Evolutionary conservation across 2,888 invertebrate genomes (phyloP).

Genomic region (Lumbricus terrestris): DNA sequence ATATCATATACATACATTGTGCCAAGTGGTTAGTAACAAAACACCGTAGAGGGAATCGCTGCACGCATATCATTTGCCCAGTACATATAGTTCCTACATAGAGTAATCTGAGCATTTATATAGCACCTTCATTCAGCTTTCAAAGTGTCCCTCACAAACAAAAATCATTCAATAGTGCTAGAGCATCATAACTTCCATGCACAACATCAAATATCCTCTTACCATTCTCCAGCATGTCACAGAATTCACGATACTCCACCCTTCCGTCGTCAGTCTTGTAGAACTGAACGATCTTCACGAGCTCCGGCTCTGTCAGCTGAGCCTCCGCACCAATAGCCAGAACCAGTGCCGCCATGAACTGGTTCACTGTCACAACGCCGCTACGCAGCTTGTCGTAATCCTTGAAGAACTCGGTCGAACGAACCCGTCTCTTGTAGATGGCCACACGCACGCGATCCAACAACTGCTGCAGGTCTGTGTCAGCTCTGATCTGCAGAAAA

Average conservation of each 20-base stretch:
- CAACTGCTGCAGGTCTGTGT: slow-evolving; percentile 50
- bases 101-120: too few relatives aligned
- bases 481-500: background rate
- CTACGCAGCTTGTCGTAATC: slow-evolving; percentile 38
- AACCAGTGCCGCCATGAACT: slow-evolving; percentile 57
- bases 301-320: slow-evolving; percentile 53
- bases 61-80: background rate
- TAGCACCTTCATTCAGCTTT: too few relatives aligned
- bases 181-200: background rate
- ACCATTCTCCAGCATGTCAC: slow-evolving; percentile 40
- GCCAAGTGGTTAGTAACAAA: too few relatives aligned
- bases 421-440: slow-evolving; percentile 55
- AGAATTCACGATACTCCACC: slow-evolving; percentile 58
- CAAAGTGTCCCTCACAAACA: background rate
- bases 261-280: slow-evolving; percentile 54
- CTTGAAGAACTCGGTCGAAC: slow-evolving; percentile 58
- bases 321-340: slow-evolving; percentile 58
- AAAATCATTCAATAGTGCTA: background rate
- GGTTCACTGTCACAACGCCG: slow-evolving; percentile 56
- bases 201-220: background rate
- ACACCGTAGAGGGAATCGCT: background rate
- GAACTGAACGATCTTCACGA: slow-evolving; percentile 56
- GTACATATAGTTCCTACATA: too few relatives aligned
- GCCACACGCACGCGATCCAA: slow-evolving; percentile 56
- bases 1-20: too few relatives aligned